phyloP scores from a whole-genome alignment of 2,888 invertebrate species.

The Acanthoscelides obtectus region DNA sequence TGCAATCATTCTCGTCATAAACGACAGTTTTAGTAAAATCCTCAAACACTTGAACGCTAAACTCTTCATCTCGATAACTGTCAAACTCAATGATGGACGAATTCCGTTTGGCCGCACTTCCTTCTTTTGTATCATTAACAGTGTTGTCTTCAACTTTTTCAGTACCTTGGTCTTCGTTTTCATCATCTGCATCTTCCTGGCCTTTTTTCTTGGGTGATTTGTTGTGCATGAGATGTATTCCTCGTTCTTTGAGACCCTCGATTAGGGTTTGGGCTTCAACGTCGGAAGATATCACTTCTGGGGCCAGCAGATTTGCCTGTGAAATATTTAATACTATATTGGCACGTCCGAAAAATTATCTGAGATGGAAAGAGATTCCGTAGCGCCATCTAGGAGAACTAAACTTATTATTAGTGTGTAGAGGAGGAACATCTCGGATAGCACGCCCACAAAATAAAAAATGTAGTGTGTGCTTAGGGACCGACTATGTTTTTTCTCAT shows the following conservation, averaged over 20 bases:
- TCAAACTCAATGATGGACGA: not conserved
- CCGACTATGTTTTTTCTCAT: too few relatives aligned
- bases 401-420: too few relatives aligned
- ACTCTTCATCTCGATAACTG: not conserved
- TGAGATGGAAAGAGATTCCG: too few relatives aligned
- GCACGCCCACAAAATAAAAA: too few relatives aligned
- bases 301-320: conserved; percentile 3
- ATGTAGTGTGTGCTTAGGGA: too few relatives aligned
- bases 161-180: not conserved
- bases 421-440: too few relatives aligned
- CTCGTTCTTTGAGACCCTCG: conserved; percentile 38
- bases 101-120: not conserved
- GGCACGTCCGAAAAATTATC: too few relatives aligned
- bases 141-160: not conserved
- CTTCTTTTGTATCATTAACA: not conserved
- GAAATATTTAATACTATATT: too few relatives aligned
- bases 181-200: not conserved
- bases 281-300: conserved; percentile 21
- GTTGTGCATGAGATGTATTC: conserved; percentile 41
- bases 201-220: conserved; percentile 25
- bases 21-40: conserved; percentile 1
- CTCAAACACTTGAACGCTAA: conserved; percentile 1
- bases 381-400: too few relatives aligned
- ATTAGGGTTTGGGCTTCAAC: conserved; percentile 35
- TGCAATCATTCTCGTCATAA: not conserved